Conservation (phyloP, 2,797 vertebrate species). For the Pantherophis vulpinus region DNA sequence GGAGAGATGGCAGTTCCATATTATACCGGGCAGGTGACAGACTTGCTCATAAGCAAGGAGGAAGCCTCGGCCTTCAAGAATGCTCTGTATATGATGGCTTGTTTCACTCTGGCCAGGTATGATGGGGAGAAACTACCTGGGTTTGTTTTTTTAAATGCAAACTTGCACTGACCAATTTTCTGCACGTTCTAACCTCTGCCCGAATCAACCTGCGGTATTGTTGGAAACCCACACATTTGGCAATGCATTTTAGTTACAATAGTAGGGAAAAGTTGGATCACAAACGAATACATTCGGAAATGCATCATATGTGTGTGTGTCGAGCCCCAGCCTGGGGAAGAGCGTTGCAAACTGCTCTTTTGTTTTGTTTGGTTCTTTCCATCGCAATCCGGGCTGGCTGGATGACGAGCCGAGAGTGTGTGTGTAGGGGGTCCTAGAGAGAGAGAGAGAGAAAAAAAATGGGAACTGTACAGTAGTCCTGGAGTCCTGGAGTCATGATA, state of each 20-base stretch:
- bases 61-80: constrained; percentile 70
- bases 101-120: constrained; percentile 83
- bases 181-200: not conserved
- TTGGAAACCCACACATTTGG: not conserved
- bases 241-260: not conserved
- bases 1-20: constrained; percentile 89
- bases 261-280: not conserved
- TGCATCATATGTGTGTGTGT: not conserved
- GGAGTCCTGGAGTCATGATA: not conserved
- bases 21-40: constrained; percentile 82
- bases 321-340: too few species aligned
- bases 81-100: constrained; percentile 76
- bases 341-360: too few species aligned
- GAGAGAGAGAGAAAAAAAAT: not conserved
- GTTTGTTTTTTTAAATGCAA: not conserved
- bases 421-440: not conserved
- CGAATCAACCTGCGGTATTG: not conserved
- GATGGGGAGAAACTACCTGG: not conserved
- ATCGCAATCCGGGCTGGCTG: too few species aligned
- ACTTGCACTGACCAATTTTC: not conserved
- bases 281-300: not conserved
- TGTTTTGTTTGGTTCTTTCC: too few species aligned
- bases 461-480: not conserved
- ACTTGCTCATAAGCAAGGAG: constrained; percentile 81
- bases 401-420: not conserved